Evolutionary conservation across 2,888 invertebrate genomes (phyloP), one percentile per base, ranked within the genome.

Genomic region (Sialis lutaria): DNA sequence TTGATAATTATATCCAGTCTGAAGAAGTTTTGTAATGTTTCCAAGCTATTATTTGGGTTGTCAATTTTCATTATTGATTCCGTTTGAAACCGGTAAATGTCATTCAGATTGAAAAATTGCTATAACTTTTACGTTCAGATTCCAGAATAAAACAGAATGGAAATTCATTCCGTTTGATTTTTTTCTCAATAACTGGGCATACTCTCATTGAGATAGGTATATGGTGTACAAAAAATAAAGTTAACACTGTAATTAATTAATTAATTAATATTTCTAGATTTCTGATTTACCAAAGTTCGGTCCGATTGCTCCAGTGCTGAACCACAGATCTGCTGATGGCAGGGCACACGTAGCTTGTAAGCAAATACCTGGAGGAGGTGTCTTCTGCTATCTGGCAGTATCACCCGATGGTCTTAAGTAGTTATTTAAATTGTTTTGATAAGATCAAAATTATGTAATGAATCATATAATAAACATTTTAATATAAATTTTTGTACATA

Each of bases 381-480:
- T 73, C 6, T 63, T 73, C 48, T 72, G 72, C 54, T 73, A 73
- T 53, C 65, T 74, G 67, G 72, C 73, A n/a, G 71, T 73, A 6
- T 67, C 69, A 50, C 69, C 72, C 1, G 62, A 64, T 50, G 61
- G 63, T 22, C 58, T 63, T 45, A 54, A 54, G 48, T 47, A 46
- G 43, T 30, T 6, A 7, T 47, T 47, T 9, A 35, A 44, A 35
- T 8, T 37, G 37, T 37, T 37, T 12, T 10, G 5, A 37, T 37
- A 12, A 5, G 7, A 37, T 37, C 8, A 6, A 5, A 37, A 37
- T 35, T 35, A 2, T 35, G 4, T 7, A 37, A 37, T 37, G n/a
- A 37, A 10, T 6, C 12, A 37, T 37, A 6, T 37, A 6, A 37
- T 37, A 6, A 37, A 37, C 1, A 37, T 6, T 10, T 7, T 4